Evolutionary conservation across 2,797 vertebrate species (phyloP).

Genomic region (Eidolon dupreanum): DNA sequence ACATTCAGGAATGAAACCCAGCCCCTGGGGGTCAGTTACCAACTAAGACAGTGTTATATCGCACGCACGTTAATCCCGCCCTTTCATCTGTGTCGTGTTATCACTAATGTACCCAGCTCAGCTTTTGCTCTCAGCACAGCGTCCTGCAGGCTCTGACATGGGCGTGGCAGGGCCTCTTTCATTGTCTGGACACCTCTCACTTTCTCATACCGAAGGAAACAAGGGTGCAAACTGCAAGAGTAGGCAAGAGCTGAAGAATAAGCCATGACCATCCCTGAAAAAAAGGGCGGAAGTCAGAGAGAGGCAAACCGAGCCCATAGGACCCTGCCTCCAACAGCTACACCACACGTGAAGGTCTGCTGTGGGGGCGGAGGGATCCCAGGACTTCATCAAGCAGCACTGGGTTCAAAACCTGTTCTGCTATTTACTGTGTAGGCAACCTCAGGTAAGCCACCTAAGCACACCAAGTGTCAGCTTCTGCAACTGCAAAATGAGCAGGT

Average conservation of each 20-base stretch:
- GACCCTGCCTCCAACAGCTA: rapidly evolving
- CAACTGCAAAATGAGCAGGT: background rate
- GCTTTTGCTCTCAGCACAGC: background rate
- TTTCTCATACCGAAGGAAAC: background rate
- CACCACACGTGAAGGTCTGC: rapidly evolving
- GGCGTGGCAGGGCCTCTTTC: background rate
- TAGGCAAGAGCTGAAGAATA: background rate
- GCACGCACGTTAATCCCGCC: rapidly evolving
- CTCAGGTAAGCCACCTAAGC: background rate
- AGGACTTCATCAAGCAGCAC: background rate
- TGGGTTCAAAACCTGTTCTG: background rate
- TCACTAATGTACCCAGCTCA: background rate
- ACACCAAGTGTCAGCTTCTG: background rate
- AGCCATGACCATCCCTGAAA: rapidly evolving
- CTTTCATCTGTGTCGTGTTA: background rate
- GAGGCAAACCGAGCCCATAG: background rate
- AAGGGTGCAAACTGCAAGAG: background rate
- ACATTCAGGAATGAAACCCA: background rate
- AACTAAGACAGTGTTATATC: no score
- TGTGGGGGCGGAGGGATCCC: rapidly evolving
- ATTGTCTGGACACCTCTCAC: background rate
- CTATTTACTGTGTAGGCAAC: background rate
- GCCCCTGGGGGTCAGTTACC: no score
- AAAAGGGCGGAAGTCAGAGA: background rate
- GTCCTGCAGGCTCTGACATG: rapidly evolving